Evolutionary conservation across 2,888 invertebrate species (phyloP).

Genomic region (Chouioia cunea): DNA sequence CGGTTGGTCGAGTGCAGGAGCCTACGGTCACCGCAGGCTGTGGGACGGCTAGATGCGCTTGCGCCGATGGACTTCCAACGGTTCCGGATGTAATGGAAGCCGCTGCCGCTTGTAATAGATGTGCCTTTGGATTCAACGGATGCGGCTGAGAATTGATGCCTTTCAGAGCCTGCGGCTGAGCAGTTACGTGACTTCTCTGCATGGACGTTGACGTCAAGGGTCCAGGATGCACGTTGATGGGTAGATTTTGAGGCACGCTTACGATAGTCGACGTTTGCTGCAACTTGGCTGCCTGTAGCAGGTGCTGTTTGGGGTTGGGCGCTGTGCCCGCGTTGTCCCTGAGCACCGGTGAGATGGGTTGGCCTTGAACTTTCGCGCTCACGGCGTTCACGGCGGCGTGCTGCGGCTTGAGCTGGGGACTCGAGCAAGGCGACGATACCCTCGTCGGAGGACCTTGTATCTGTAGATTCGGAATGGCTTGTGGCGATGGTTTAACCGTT

Average conservation of each 20-base stretch:
- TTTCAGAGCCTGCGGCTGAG: slow-evolving; percentile 59
- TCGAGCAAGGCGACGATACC: slow-evolving; percentile 61
- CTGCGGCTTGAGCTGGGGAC: slow-evolving; percentile 58
- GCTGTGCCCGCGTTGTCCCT: slow-evolving; percentile 60
- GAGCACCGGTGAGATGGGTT: slow-evolving; percentile 65
- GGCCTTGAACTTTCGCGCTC: slow-evolving; percentile 58
- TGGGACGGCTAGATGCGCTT: slow-evolving; percentile 67
- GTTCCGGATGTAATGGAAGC: slow-evolving; percentile 71
- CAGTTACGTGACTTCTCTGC: slow-evolving; percentile 58
- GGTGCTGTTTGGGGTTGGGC: slow-evolving; percentile 68
- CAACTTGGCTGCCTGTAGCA: slow-evolving; percentile 69
- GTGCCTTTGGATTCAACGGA: slow-evolving; percentile 67
- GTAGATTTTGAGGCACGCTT: slow-evolving; percentile 62
- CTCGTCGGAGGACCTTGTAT: slow-evolving; percentile 60
- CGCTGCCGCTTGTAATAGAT: slow-evolving; percentile 66
- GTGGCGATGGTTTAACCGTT: slow-evolving; percentile 58
- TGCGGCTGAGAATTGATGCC: slow-evolving; percentile 64
- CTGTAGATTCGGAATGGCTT: slow-evolving; percentile 59
- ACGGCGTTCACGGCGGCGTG: slow-evolving; percentile 51
- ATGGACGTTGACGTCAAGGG: slow-evolving; percentile 52
- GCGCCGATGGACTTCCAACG: slow-evolving; percentile 73
- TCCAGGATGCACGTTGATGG: slow-evolving; percentile 58
- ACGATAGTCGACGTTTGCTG: slow-evolving; percentile 64
- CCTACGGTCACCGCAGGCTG: slow-evolving; percentile 68
- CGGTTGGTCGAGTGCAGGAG: slow-evolving; percentile 59